Base-by-base conservation (phyloP, 1,140 invertebrate genomes). In the Dufourea novaeangliae region DNA sequence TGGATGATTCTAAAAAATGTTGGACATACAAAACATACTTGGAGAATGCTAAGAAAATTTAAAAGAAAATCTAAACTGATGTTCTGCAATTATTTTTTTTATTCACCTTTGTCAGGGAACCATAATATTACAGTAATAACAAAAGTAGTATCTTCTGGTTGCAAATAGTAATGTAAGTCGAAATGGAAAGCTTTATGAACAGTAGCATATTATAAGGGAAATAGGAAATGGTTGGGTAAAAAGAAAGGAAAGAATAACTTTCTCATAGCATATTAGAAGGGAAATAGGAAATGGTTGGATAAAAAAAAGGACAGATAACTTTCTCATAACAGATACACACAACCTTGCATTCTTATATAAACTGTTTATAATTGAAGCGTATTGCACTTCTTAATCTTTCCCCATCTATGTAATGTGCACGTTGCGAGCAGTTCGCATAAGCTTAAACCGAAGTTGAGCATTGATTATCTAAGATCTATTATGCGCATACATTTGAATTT, bases 401-500 rank as follows among this genome's bases (percentile, higher is more conserved):
- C 0, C 7, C 14, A 29, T 6, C 37, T 25, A 4, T 7, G 32
- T 10, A 57, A 27, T 14, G 67, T 37, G 37, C 39, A 37, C 32
- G 22, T 39, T 32, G 39, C 39, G n/a, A 54, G 20, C 34, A 12
- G 68, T 20, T 54, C 41, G 46, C 34, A 57, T 57, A 59, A 81
- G 6, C n/a, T 37, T 14, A 68, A 72, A n/a, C 14, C 29, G 22
- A 69, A 70, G 57, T 20, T 54, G 8, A 27, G 59, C 32, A 22
- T 11, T 37, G 44, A 46, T 63, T 78, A 82, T 82, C 81, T 82
- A 34, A 54, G 50, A 83, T 83, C 81, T 82, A 83, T 78, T 82
- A 83, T 82, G 81, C 79, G 64, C 81, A 78, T 83, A 78, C 20
- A 73, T 83, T 82, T 78, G 27, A 59, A 82, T 76, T 63, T 77